Conservation (phyloP, 1,140 invertebrate genomes). For the Prorops nasuta region DNA sequence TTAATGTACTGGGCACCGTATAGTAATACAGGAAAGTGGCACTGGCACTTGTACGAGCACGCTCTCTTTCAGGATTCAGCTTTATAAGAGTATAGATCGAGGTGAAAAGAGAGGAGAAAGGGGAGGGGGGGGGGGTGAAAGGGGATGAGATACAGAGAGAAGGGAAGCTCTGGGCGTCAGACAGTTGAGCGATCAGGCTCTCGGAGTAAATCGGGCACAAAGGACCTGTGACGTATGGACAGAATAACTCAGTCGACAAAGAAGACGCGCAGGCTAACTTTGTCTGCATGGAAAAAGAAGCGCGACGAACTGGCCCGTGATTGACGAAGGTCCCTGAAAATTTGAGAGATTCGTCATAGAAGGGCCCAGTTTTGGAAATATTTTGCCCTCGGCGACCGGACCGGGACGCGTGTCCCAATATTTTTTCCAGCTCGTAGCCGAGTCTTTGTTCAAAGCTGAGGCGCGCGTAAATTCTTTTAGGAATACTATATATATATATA, state of each 20-base stretch:
- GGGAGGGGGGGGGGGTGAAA: too few species aligned
- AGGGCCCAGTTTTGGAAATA: slow-evolving; percentile 48
- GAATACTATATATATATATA: too few species aligned
- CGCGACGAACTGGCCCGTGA: slow-evolving; percentile 11
- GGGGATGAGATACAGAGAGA: too few species aligned
- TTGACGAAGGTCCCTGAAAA: slow-evolving; percentile 10
- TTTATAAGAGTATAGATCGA: too few species aligned
- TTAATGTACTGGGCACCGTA: too few species aligned
- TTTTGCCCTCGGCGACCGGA: slow-evolving; percentile 21
- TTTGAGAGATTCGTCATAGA: slow-evolving; percentile 41
- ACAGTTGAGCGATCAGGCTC: slow-evolving; percentile 25
- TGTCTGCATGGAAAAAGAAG: slow-evolving; percentile 11
- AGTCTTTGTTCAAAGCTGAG: too few species aligned
- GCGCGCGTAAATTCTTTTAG: too few species aligned
- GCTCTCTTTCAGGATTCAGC: too few species aligned
- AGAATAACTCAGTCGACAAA: slow-evolving; percentile 41
- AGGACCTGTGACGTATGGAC: slow-evolving; percentile 30
- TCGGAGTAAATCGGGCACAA: slow-evolving; percentile 14
- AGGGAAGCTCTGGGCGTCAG: too few species aligned
- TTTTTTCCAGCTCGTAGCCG: slow-evolving; percentile 23
- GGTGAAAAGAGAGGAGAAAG: too few species aligned
- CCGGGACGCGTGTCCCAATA: slow-evolving; percentile 40
- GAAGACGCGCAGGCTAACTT: slow-evolving; percentile 19
- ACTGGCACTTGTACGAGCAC: too few species aligned
- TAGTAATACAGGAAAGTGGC: too few species aligned